Percentiles rank a stretch among this genome's conserved stretches.
Conservation (phyloP, 2,797 vertebrate genomes). For the Phoebastria nigripes region DNA sequence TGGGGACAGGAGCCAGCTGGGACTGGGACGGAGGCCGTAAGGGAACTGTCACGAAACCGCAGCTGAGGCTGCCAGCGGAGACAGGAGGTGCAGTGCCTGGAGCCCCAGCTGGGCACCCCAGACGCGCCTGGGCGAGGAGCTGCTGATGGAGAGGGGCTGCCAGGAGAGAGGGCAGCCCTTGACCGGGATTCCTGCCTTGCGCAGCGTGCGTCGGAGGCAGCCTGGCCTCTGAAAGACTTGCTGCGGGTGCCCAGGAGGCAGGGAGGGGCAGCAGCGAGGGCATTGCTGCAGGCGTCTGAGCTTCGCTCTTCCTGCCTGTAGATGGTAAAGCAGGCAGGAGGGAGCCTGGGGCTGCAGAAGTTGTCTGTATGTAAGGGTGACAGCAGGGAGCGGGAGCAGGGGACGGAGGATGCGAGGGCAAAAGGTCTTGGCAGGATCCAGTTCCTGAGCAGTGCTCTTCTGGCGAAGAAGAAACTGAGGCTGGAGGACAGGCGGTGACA, state of each 20-base stretch:
- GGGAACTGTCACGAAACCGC: not conserved
- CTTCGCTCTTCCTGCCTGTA: not conserved
- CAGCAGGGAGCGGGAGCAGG: not conserved
- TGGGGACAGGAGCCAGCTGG: not conserved
- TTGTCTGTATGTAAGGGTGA: not conserved
- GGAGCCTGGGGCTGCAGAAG: not conserved
- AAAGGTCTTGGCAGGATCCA: not conserved
- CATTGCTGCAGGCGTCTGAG: not conserved
- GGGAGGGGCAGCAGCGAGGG: not conserved
- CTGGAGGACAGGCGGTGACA: not conserved
- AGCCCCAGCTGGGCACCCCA: not conserved
- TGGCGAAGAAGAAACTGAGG: not conserved
- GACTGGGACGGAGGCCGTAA: accelerated
- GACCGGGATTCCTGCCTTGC: not conserved
- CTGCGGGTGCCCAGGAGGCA: not conserved
- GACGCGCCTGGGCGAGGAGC: not conserved
- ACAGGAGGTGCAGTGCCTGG: not conserved
- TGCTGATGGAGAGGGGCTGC: not conserved
- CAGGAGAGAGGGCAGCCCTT: not conserved
- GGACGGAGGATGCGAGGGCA: not conserved
- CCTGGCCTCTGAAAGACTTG: too few species aligned
- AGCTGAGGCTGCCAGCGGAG: not conserved
- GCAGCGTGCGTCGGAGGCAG: not conserved
- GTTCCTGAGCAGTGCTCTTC: not conserved
- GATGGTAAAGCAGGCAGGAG: not conserved